Conservation (phyloP, 1,140 invertebrate genomes). For the Aphidius ervi region DNA sequence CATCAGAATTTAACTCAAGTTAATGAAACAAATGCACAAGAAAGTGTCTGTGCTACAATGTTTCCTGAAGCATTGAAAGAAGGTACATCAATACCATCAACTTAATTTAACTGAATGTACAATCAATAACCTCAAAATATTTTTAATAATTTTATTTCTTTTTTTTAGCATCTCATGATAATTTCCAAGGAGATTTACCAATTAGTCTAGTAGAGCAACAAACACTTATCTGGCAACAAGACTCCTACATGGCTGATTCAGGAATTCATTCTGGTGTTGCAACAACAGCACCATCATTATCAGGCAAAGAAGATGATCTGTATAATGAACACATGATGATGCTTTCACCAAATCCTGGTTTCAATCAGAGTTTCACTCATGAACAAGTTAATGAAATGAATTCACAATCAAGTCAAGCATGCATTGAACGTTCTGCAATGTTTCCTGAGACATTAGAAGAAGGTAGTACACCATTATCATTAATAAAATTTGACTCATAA, state of each 20-base stretch:
- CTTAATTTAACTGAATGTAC: too few species aligned
- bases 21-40: constrained; percentile 92
- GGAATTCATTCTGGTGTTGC: constrained; percentile 94
- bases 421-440: constrained; percentile 95
- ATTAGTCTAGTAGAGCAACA: constrained; percentile 82
- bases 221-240: constrained; percentile 93
- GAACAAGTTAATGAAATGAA: constrained; percentile 97
- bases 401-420: constrained; percentile 90
- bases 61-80: constrained; percentile 97
- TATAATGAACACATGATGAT: constrained; percentile 83
- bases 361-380: constrained; percentile 84
- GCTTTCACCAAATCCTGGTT: constrained; percentile 88
- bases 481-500: constrained; percentile 48
- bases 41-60: constrained; percentile 96
- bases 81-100: constrained; percentile 93
- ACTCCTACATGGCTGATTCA: constrained; percentile 88
- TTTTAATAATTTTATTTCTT: too few species aligned
- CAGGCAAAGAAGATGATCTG: constrained; percentile 82
- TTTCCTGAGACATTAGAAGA: constrained; percentile 97
- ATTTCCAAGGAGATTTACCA: constrained; percentile 64
- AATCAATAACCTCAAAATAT: too few species aligned
- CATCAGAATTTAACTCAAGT: constrained; percentile 90
- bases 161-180: too few species aligned
- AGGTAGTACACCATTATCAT: constrained; percentile 93
- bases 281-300: constrained; percentile 86